Percentiles rank a stretch among this genome's conserved stretches.
phyloP scores from a whole-genome alignment of 2,888 invertebrate species.

The Minunthozetes semirufus region DNA sequence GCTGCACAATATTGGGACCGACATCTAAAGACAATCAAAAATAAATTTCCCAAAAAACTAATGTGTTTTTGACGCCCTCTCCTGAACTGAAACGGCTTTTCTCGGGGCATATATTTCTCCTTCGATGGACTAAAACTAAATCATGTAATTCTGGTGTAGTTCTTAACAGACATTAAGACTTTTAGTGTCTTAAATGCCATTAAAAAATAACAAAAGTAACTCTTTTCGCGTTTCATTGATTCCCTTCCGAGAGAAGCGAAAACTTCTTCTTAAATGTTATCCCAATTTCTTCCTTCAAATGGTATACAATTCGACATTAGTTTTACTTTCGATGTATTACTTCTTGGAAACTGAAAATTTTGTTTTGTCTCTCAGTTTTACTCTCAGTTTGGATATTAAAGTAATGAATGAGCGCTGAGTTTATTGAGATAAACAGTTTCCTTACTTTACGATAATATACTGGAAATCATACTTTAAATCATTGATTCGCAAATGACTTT shows the following conservation, averaged over 20 bases:
- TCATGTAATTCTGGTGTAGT: neutral
- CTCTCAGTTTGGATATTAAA: too few species aligned
- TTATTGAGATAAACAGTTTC: too few species aligned
- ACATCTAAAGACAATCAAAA: slow-evolving; percentile 5
- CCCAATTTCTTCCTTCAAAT: neutral
- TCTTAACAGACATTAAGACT: slow-evolving; percentile 20
- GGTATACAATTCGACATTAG: neutral
- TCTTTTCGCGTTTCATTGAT: neutral
- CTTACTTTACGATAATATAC: too few species aligned
- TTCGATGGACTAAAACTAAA: neutral
- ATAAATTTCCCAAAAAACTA: slow-evolving; percentile 6
- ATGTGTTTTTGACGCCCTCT: slow-evolving; percentile 9
- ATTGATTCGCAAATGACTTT: too few species aligned
- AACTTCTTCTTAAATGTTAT: neutral
- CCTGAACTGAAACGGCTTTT: neutral
- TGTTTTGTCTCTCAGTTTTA: too few species aligned
- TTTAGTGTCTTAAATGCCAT: slow-evolving; percentile 10
- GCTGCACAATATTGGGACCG: neutral
- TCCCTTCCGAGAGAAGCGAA: neutral
- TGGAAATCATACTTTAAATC: too few species aligned
- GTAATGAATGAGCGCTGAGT: too few species aligned
- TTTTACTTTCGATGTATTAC: neutral
- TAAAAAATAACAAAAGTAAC: neutral
- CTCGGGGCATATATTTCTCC: neutral
- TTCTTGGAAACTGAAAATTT: neutral